These are phyloP conservation scores for honey bee (Apis mellifera) DNA, from an alignment of 1,140 invertebrate genomes.

Conservation along the genomic window DNA sequence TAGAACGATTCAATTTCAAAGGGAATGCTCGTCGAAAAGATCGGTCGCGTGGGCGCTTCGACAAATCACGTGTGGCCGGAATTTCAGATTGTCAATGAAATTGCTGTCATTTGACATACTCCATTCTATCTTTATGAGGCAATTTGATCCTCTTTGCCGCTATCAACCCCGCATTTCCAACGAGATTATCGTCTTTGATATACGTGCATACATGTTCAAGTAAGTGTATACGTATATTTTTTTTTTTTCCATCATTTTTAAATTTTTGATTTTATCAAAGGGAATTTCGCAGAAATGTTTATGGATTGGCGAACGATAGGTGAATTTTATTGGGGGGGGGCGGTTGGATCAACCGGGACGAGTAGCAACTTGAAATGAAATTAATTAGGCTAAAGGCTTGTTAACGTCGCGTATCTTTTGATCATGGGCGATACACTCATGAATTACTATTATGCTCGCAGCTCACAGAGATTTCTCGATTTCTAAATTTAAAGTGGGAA, in stretches of 20 bases:
- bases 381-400: conserved; percentile 60
- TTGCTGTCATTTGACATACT: background rate
- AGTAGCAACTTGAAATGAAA: conserved; percentile 68
- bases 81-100: conserved; percentile 19
- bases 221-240: no score
- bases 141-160: background rate
- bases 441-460: conserved; percentile 10
- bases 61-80: background rate
- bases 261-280: background rate
- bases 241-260: no score
- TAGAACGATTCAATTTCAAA: conserved; percentile 25
- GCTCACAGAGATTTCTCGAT: background rate
- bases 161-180: background rate
- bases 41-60: background rate
- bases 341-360: conserved; percentile 58
- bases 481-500: background rate
- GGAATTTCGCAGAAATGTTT: no score
- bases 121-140: background rate
- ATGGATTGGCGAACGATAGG: conserved; percentile 10
- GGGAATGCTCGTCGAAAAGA: background rate
- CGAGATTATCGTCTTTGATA: no score
- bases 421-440: background rate
- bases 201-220: no score
- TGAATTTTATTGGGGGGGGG: conserved; percentile 29
- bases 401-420: conserved; percentile 30